Evolutionary conservation across 2,113 vertebrate genomes (phyloP), one percentile per base, ranked within the genome.

Genomic region (Cichladusa arquata): DNA sequence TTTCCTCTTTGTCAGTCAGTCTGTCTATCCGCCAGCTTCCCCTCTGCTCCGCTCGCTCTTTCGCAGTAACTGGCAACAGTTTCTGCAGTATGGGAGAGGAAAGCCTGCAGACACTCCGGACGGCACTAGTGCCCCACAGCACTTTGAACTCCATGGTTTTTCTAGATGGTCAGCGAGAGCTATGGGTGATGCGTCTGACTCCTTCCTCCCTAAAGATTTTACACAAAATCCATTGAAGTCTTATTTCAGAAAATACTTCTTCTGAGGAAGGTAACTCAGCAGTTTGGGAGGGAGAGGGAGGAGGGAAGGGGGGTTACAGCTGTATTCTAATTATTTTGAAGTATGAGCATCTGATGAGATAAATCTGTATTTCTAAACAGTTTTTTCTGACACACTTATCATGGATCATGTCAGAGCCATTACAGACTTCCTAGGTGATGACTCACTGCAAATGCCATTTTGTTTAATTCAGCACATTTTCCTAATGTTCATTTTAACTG

Each of bases 1-100:
- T 67, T 96, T 93, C 94, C 81, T 90, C 80, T 95, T 88, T 88
- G 87, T 77, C 88, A 62, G 62, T 88, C 61, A 4, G 64, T 44
- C 82, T 22, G 47, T 86, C 86, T 3, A 0, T 69, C 70, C 0
- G 2, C 88, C 93, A 90, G 67, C 85, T 95, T 96, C 88, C 86
- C 36, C 80, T 90, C 92, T 71, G 66, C 88, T 88, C 88, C 28
- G n/a, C 81, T 84, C 10, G 3, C 67, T 61, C 81, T 70, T 45
- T 58, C 1, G 3, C 71, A 60, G 71, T 28, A 66, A 81, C 85
- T 12, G 19, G 76, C 92, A 83, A 29, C 45, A 33, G 36, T 40
- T 93, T 60, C 60, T 92, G 56, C 82, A 73, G 54, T 14, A 36
- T 5, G 1, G 70, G 57, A 66, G 38, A 33, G n/a, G 44, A 78